Percentiles rank a stretch among this genome's conserved stretches.
phyloP scores from a whole-genome alignment of 2,888 invertebrate species.

The Ethmia dodecea region DNA sequence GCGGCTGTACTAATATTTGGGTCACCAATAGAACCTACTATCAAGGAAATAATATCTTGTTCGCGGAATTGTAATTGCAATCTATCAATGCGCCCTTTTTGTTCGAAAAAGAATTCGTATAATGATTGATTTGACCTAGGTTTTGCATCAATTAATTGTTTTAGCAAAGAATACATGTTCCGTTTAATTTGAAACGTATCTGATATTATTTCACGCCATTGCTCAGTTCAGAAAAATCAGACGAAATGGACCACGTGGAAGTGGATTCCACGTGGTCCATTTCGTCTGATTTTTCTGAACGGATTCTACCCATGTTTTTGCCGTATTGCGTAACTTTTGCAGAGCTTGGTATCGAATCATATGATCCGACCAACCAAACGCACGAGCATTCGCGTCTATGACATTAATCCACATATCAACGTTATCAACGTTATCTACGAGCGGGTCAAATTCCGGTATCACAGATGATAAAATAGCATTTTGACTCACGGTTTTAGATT shows the following conservation, averaged over 20 bases:
- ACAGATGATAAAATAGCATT: conserved; percentile 6
- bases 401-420: conserved; percentile 14
- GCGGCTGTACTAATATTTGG: conserved; percentile 12
- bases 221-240: too few relatives aligned
- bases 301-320: conserved; percentile 15
- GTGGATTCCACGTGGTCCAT: conserved; percentile 8
- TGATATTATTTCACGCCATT: conserved; percentile 2
- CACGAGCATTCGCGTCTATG: conserved; percentile 12
- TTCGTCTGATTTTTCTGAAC: conserved; percentile 7
- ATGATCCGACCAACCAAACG: conserved; percentile 15
- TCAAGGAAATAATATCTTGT: conserved; percentile 17
- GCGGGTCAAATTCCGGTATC: conserved; percentile 16
- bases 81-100: conserved; percentile 16
- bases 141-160: conserved; percentile 13
- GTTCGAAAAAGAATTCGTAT: conserved; percentile 20
- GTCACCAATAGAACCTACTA: conserved; percentile 18
- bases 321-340: conserved; percentile 12
- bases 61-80: conserved; percentile 14
- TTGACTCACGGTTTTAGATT: conserved; percentile 7
- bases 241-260: too few relatives aligned
- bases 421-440: conserved; percentile 11
- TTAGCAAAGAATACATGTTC: conserved; percentile 13
- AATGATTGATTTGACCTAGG: conserved; percentile 17
- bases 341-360: conserved; percentile 12
- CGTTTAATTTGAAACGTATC: conserved; percentile 2